Evolutionary conservation across 2,797 vertebrate genomes (phyloP).

Genomic region (Pseudochirops corinnae): DNA sequence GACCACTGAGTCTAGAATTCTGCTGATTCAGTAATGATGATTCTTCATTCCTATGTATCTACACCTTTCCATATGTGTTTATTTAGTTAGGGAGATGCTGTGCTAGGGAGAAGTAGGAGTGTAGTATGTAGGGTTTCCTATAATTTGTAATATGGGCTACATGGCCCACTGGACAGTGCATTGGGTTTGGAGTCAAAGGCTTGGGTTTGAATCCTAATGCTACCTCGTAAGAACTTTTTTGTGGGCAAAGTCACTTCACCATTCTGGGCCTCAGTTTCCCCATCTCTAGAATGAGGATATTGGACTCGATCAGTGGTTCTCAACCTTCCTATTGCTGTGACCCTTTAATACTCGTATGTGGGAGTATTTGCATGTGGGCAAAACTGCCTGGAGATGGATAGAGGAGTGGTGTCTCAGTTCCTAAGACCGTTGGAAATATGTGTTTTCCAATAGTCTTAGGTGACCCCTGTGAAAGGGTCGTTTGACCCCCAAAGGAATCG

Average conservation of each 20-base stretch:
- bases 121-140: background rate
- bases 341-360: too few species aligned
- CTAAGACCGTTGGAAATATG: too few species aligned
- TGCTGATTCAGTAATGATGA: background rate
- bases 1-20: background rate
- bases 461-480: too few species aligned
- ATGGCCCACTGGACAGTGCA: background rate
- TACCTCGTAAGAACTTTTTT: background rate
- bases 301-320: background rate
- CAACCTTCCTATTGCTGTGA: too few species aligned
- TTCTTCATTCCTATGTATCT: background rate
- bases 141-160: conserved; percentile 2
- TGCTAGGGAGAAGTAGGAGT: background rate
- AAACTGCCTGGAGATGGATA: too few species aligned
- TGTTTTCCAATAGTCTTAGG: too few species aligned
- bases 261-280: background rate
- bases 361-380: too few species aligned
- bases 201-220: background rate
- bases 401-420: too few species aligned
- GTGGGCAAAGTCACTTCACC: background rate
- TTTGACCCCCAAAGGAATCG: too few species aligned
- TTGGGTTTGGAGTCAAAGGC: background rate
- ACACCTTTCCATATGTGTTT: background rate
- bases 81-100: background rate
- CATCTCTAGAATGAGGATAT: background rate